Conservation (phyloP, 1,140 invertebrate species). For the Drosophila gunungcola region DNA sequence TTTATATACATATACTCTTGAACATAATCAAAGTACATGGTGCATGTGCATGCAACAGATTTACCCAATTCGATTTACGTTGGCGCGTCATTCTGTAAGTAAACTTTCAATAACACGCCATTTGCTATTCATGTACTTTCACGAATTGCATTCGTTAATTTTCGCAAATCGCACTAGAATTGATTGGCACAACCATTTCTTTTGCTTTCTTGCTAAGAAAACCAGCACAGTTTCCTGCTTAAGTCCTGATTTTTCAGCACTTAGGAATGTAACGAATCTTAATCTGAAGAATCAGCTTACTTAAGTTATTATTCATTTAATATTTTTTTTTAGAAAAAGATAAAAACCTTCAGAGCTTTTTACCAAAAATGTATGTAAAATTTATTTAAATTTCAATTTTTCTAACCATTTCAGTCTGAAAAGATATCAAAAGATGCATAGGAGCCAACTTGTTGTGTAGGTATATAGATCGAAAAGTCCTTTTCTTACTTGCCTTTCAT, state of each 20-base stretch:
- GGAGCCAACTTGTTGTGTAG: constrained; percentile 7
- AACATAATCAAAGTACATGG: background rate
- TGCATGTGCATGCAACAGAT: constrained; percentile 32
- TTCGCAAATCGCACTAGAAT: constrained; percentile 4
- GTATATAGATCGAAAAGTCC: constrained; percentile 7
- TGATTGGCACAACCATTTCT: background rate
- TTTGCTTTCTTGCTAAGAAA: no score
- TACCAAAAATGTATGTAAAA: background rate
- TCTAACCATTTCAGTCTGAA: background rate
- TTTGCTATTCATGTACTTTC: constrained; percentile 13
- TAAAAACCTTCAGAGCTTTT: no score
- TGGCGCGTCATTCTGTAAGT: constrained; percentile 4
- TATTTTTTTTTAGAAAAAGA: no score
- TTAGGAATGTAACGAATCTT: no score
- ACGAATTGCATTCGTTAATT: constrained; percentile 2
- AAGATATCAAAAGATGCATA: background rate
- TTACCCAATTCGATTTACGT: constrained; percentile 30
- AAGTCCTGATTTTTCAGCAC: no score
- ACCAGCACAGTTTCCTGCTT: no score
- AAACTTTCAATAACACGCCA: constrained; percentile 29
- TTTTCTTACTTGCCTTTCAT: background rate
- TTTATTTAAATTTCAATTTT: background rate
- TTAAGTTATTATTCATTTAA: no score
- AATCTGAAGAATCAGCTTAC: no score
- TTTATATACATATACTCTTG: constrained; percentile 8